Evolutionary conservation across 2,888 invertebrate species (phyloP).

Genomic region (Selenia dentaria): DNA sequence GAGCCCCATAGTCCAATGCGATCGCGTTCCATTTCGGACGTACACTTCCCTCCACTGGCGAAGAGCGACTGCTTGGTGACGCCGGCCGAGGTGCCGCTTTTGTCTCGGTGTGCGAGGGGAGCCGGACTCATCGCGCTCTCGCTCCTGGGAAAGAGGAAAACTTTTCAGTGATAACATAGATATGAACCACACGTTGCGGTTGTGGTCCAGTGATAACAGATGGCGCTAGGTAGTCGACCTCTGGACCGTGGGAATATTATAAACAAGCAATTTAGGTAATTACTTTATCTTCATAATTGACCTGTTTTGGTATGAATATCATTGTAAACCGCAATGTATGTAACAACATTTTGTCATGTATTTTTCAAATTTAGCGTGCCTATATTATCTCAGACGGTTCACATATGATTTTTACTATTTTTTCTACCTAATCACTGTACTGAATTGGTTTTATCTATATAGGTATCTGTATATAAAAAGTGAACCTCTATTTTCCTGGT

Average conservation of each 20-base stretch:
- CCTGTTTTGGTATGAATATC: not conserved
- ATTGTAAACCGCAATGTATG: too few species aligned
- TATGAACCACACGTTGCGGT: constrained; percentile 58
- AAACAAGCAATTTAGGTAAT: not conserved
- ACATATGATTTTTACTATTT: too few species aligned
- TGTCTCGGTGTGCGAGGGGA: constrained; percentile 71
- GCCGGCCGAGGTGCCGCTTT: constrained; percentile 56
- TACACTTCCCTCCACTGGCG: constrained; percentile 55
- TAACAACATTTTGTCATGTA: too few species aligned
- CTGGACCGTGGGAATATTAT: constrained; percentile 35
- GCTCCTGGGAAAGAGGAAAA: constrained; percentile 81
- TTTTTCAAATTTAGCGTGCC: too few species aligned
- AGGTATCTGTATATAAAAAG: too few species aligned
- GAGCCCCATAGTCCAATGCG: constrained; percentile 86
- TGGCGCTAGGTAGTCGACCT: constrained; percentile 58
- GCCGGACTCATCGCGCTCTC: constrained; percentile 75
- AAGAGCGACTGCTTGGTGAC: constrained; percentile 64
- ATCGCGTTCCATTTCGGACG: constrained; percentile 83
- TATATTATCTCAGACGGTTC: too few species aligned
- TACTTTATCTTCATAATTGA: constrained; percentile 1
- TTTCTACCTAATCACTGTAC: too few species aligned
- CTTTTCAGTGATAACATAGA: constrained; percentile 67
- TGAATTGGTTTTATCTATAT: too few species aligned
- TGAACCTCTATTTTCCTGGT: too few species aligned
- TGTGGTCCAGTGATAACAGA: constrained; percentile 65